Evolutionary conservation across 2,888 invertebrate species (phyloP).

Genomic region (Lasiommata megera): DNA sequence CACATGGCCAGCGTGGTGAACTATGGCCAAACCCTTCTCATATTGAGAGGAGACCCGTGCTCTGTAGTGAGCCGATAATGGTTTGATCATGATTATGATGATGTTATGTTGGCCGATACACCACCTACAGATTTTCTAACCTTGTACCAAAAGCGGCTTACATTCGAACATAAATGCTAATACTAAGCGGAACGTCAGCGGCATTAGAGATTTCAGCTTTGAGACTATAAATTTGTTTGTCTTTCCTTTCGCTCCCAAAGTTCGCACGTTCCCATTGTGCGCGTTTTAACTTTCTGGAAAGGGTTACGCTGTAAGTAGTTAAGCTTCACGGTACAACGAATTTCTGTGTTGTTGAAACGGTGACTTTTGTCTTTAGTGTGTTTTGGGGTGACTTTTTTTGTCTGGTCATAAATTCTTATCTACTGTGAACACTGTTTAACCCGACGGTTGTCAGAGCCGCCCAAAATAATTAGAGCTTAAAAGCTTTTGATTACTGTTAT

Average conservation of each 20-base stretch:
- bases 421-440: too few species aligned
- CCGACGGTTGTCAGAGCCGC: too few species aligned
- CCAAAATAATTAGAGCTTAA: too few species aligned
- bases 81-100: too few species aligned
- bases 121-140: too few species aligned
- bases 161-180: neutral
- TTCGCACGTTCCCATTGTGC: conserved; percentile 36
- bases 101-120: too few species aligned
- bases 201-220: conserved; percentile 33
- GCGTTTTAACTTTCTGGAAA: conserved; percentile 35
- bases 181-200: conserved; percentile 20
- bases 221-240: conserved; percentile 39
- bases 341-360: conserved; percentile 24
- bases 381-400: neutral
- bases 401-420: neutral
- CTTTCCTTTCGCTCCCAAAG: conserved; percentile 36
- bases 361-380: conserved; percentile 9
- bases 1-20: too few species aligned
- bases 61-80: too few species aligned
- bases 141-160: neutral
- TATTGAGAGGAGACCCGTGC: too few species aligned
- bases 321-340: conserved; percentile 29
- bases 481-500: too few species aligned
- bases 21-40: too few species aligned
- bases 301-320: conserved; percentile 34